Evolutionary conservation across 2,113 vertebrate genomes (phyloP).

Genomic region (Cygnus buccinator): DNA sequence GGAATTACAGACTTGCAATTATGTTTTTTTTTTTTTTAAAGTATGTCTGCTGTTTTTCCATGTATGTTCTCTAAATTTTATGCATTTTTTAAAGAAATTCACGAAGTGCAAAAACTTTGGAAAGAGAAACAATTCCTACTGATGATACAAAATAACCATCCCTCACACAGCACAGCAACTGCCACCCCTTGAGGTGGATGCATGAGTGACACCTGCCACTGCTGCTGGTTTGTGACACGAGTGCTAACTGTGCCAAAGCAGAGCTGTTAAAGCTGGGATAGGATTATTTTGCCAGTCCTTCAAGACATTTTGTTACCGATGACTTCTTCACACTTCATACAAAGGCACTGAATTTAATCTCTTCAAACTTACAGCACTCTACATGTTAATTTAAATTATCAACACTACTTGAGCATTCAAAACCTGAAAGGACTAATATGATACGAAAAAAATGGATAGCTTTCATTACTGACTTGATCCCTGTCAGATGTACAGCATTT

Average conservation of each 20-base stretch:
- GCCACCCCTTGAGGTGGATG: neutral
- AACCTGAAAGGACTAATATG: neutral
- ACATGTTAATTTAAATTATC: neutral
- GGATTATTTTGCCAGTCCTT: neutral
- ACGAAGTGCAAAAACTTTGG: neutral
- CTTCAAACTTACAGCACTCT: neutral
- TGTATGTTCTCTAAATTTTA: neutral
- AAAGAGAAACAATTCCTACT: neutral
- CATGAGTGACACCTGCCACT: neutral
- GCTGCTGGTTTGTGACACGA: neutral
- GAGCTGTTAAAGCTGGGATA: neutral
- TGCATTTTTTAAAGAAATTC: neutral
- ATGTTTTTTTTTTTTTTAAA: neutral
- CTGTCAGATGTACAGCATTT: neutral
- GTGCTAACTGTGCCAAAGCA: neutral
- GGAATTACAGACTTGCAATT: conserved; percentile 34
- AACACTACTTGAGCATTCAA: neutral
- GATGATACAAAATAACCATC: neutral
- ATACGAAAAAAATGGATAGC: neutral
- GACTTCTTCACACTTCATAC: neutral
- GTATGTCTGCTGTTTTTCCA: neutral
- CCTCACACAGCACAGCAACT: neutral
- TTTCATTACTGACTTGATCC: neutral
- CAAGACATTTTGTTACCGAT: neutral
- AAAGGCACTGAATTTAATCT: neutral